Conservation (phyloP, 2,113 vertebrate genomes). For the Poicephalus gulielmi region DNA sequence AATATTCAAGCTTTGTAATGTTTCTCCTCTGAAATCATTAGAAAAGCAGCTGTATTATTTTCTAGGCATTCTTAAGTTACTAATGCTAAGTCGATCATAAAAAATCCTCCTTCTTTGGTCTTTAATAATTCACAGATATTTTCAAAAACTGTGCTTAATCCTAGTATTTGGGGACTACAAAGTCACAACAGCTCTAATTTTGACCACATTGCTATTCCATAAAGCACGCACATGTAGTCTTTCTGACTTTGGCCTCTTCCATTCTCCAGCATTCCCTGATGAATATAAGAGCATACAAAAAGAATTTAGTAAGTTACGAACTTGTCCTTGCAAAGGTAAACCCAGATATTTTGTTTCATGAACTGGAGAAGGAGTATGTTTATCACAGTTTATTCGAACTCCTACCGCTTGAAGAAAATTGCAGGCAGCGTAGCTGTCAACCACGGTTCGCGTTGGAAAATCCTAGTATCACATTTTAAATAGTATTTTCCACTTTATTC, state of each 20-base stretch:
- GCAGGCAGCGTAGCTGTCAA: background rate
- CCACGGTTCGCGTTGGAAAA: rapidly evolving
- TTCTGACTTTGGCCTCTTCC: background rate
- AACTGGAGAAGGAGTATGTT: no score
- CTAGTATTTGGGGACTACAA: background rate
- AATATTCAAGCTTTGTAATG: background rate
- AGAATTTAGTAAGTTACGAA: background rate
- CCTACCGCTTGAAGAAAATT: no score
- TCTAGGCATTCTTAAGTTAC: background rate
- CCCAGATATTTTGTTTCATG: no score
- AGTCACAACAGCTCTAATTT: background rate
- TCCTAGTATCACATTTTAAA: background rate
- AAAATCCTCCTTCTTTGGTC: background rate
- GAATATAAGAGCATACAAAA: background rate
- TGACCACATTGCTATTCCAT: background rate
- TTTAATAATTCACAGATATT: background rate
- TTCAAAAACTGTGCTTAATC: background rate
- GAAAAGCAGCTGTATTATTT: background rate
- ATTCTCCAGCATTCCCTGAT: no score
- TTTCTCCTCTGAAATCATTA: background rate
- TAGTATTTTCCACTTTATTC: background rate
- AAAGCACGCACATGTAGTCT: background rate
- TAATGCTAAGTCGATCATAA: background rate
- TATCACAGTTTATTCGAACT: no score
- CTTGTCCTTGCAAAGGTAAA: background rate